phyloP scores from a whole-genome alignment of 2,888 invertebrate genomes.

The Nebria salina region DNA sequence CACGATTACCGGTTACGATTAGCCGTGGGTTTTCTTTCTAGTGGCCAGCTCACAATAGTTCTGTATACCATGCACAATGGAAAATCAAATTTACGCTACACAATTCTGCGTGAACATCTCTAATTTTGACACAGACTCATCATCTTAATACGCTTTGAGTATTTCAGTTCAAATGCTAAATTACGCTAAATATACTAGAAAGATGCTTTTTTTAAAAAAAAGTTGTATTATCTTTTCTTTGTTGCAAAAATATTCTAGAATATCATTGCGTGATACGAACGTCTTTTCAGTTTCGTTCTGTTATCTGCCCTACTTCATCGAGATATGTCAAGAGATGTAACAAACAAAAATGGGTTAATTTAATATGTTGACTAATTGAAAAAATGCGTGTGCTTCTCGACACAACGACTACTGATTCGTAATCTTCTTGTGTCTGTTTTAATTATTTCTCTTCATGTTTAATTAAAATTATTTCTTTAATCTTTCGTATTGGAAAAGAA shows the following conservation, averaged over 20 bases:
- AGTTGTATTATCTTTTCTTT: not conserved
- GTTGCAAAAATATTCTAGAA: not conserved
- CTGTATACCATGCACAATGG: not conserved
- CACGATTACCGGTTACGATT: constrained; percentile 33
- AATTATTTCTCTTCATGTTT: constrained; percentile 1
- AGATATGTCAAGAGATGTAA: not conserved
- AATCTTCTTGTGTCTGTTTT: not conserved
- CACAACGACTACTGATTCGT: not conserved
- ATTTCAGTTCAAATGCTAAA: too few species aligned
- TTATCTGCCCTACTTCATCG: not conserved
- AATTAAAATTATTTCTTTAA: not conserved
- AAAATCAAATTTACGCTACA: not conserved
- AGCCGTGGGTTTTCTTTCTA: not conserved
- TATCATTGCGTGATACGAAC: not conserved
- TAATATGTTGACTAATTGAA: not conserved
- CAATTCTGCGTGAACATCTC: not conserved
- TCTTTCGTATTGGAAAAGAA: not conserved
- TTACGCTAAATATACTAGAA: too few species aligned
- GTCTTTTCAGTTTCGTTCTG: not conserved
- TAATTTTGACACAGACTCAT: too few species aligned
- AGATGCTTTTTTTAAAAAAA: too few species aligned
- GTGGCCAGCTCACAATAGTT: not conserved
- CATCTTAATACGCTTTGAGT: too few species aligned
- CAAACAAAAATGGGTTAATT: not conserved
- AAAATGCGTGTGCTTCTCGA: not conserved